Percentiles rank a stretch among this genome's conserved stretches.
phyloP scores from a whole-genome alignment of 2,888 invertebrate species.

The Ceramica pisi region DNA sequence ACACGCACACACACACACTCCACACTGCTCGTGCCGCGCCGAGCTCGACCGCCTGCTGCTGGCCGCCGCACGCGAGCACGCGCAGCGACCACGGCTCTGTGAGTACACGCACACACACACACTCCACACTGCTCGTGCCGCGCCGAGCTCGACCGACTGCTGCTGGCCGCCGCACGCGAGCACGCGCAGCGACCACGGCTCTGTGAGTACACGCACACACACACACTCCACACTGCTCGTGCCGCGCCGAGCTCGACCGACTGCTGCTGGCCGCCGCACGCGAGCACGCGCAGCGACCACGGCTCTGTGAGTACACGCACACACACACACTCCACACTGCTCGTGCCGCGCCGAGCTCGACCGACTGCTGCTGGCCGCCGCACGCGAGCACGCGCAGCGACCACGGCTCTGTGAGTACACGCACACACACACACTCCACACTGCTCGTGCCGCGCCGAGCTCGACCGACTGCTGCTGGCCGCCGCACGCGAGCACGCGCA shows the following conservation, averaged over 20 bases:
- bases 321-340: not conserved
- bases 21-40: slow-evolving; percentile 60
- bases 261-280: slow-evolving; percentile 72
- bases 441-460: slow-evolving; percentile 71
- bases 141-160: slow-evolving; percentile 81
- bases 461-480: slow-evolving; percentile 65
- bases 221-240: not conserved
- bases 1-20: not conserved
- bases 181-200: slow-evolving; percentile 16
- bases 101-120: slow-evolving; percentile 3
- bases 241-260: slow-evolving; percentile 80
- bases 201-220: slow-evolving; percentile 16
- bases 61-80: slow-evolving; percentile 36
- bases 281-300: slow-evolving; percentile 19
- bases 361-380: slow-evolving; percentile 74
- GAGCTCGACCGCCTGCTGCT: slow-evolving; percentile 83
- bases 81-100: slow-evolving; percentile 17
- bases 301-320: slow-evolving; percentile 16
- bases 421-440: not conserved
- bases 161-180: slow-evolving; percentile 64
- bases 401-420: slow-evolving; percentile 22
- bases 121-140: slow-evolving; percentile 49
- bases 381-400: slow-evolving; percentile 20
- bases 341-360: slow-evolving; percentile 78
- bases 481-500: too few relatives aligned